A percentile compares a stretch with the other conserved stretches of the same genome.
These are phyloP conservation scores for Marisa cornuarietis DNA, from an alignment of 1,140 invertebrate species.

Conservation along the genomic window DNA sequence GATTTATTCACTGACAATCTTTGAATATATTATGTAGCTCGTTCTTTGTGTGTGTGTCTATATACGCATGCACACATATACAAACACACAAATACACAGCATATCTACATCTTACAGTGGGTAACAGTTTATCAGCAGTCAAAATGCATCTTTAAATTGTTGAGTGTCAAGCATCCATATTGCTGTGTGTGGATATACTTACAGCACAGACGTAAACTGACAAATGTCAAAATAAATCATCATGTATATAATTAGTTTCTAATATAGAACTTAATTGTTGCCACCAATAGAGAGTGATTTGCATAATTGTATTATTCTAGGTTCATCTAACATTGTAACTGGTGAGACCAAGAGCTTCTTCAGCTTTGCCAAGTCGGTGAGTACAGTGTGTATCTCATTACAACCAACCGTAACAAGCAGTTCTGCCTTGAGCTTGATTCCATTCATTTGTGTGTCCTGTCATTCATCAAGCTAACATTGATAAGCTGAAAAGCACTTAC, in stretches of 20 bases:
- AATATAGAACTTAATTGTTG: background rate
- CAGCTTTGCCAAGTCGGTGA: constrained; percentile 84
- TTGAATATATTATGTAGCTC: too few relatives aligned
- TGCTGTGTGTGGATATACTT: too few relatives aligned
- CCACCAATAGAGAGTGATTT: background rate
- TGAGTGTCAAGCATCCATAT: too few relatives aligned
- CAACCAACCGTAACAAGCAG: background rate
- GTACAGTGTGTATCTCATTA: constrained; percentile 57
- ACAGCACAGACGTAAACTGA: too few relatives aligned
- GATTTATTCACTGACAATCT: background rate
- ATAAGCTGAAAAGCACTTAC: too few relatives aligned
- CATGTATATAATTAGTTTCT: too few relatives aligned
- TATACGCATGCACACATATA: background rate
- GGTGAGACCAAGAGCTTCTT: constrained; percentile 90
- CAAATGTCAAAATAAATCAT: too few relatives aligned
- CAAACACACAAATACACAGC: background rate
- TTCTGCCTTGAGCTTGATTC: background rate
- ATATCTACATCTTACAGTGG: background rate
- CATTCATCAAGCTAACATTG: background rate
- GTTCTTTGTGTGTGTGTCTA: too few relatives aligned
- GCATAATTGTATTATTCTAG: constrained; percentile 54
- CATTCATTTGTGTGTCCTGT: constrained; percentile 2
- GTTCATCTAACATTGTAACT: constrained; percentile 85
- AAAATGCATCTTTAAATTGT: too few relatives aligned
- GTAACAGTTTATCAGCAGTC: too few relatives aligned